Evolutionary conservation across 53 echinoderm and acorn worm species (phyloP).

Genomic region (Crossaster papposus): DNA sequence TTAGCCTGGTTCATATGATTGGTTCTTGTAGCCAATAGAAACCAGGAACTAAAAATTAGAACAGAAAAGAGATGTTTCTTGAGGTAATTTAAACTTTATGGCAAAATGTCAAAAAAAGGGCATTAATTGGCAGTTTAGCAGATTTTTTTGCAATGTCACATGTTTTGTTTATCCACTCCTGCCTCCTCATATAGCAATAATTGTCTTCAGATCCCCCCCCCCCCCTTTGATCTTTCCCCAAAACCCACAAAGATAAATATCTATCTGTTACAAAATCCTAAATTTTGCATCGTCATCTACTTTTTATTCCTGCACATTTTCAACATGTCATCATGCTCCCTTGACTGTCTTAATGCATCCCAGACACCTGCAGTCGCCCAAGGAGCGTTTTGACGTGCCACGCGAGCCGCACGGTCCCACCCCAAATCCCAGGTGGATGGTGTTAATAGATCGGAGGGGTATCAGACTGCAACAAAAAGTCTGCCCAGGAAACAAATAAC

Average conservation of each 20-base stretch:
- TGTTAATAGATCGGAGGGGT: conserved; percentile 48
- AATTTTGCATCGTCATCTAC: conserved; percentile 43
- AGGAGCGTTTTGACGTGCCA: conserved; percentile 42
- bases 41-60: too few species aligned
- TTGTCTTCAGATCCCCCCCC: not conserved
- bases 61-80: too few species aligned
- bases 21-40: not conserved
- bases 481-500: conserved; percentile 61
- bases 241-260: not conserved
- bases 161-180: not conserved
- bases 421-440: conserved; percentile 47
- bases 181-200: not conserved
- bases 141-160: not conserved
- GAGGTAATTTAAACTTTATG: not conserved
- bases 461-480: not conserved
- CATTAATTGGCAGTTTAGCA: not conserved
- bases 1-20: too few species aligned
- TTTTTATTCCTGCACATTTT: conserved; percentile 38
- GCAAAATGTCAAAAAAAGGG: not conserved
- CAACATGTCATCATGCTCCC: conserved; percentile 21
- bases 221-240: not conserved
- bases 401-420: not conserved
- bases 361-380: conserved; percentile 24
- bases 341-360: conserved; percentile 6
- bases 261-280: not conserved